phyloP scores from a whole-genome alignment of 2,888 invertebrate genomes.

The Apodemia zela region DNA sequence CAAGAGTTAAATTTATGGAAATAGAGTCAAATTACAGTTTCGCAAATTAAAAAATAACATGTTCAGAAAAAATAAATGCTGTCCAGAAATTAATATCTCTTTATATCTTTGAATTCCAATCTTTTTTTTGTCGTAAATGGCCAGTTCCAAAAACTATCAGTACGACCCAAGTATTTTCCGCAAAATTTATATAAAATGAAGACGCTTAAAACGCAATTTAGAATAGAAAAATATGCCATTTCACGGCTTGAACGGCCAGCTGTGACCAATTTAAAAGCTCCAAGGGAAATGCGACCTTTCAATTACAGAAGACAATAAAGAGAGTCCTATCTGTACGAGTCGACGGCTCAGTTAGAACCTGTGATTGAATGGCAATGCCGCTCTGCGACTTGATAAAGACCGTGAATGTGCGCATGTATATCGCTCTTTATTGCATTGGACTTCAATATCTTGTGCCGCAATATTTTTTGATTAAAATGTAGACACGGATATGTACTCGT shows the following conservation, averaged over 20 bases:
- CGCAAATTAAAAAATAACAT: too few relatives aligned
- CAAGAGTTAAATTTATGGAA: too few relatives aligned
- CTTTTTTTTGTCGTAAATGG: too few relatives aligned
- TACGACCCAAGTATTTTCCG: too few relatives aligned
- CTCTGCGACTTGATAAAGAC: constrained; percentile 18
- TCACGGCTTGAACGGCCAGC: constrained; percentile 49
- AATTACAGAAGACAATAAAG: constrained; percentile 74
- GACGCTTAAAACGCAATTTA: constrained; percentile 21
- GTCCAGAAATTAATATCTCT: too few relatives aligned
- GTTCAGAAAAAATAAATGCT: too few relatives aligned
- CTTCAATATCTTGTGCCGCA: not conserved
- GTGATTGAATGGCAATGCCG: constrained; percentile 31
- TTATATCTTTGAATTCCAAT: too few relatives aligned
- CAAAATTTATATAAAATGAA: not conserved
- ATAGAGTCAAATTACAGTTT: too few relatives aligned
- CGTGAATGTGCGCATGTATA: not conserved
- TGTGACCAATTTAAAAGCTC: constrained; percentile 61
- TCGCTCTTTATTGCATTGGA: not conserved
- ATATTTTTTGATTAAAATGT: not conserved
- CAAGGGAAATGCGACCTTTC: constrained; percentile 64
- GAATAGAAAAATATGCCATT: constrained; percentile 39
- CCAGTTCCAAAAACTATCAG: too few relatives aligned
- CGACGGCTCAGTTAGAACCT: constrained; percentile 37
- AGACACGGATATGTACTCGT: not conserved
- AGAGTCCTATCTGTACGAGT: constrained; percentile 55